phyloP scores from a whole-genome alignment of 2,797 vertebrate genomes.

The Thamnophis elegans region DNA sequence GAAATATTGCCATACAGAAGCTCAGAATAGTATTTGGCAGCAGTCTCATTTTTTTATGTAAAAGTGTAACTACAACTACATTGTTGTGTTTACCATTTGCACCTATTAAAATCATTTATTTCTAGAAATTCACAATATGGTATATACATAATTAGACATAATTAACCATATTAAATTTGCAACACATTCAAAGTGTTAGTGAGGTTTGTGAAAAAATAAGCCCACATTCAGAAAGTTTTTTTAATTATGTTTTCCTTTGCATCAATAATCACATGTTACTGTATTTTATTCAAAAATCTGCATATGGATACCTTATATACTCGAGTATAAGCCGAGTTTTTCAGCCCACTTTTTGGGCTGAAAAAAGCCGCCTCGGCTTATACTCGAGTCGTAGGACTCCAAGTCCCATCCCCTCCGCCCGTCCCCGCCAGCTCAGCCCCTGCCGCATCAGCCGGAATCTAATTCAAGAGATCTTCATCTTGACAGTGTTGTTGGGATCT shows the following conservation, averaged over 20 bases:
- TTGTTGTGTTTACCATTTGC: constrained; percentile 55
- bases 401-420: too few species aligned
- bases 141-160: constrained; percentile 62
- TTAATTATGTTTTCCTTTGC: neutral
- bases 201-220: constrained; percentile 49
- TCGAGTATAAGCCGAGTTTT: too few species aligned
- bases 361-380: too few species aligned
- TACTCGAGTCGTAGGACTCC: too few species aligned
- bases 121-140: constrained; percentile 67
- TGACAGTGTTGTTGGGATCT: too few species aligned
- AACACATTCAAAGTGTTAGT: constrained; percentile 49
- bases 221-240: constrained; percentile 28
- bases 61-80: constrained; percentile 24
- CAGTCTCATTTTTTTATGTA: constrained; percentile 17
- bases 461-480: too few species aligned
- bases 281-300: neutral
- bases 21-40: neutral
- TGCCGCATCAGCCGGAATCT: too few species aligned
- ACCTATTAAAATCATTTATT: constrained; percentile 62
- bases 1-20: neutral
- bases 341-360: too few species aligned
- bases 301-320: too few species aligned
- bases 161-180: constrained; percentile 60
- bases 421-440: too few species aligned
- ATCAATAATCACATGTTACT: neutral